Base-by-base conservation (phyloP, 2,113 vertebrate species). In the Dasyornis broadbenti region DNA sequence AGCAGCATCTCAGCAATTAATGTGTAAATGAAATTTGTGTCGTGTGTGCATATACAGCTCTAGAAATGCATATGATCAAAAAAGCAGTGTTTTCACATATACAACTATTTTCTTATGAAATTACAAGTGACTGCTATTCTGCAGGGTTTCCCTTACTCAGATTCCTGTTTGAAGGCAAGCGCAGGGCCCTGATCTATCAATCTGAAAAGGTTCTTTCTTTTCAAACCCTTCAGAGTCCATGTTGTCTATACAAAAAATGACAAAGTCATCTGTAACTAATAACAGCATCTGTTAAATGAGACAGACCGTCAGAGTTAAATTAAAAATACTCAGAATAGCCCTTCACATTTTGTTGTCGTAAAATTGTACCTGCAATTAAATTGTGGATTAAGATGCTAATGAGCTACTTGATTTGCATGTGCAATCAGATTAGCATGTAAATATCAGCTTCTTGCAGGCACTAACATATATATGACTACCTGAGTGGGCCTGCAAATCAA, bases 361-460 rank as follows among this genome's bases (percentile, higher is more conserved):
- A 96, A 96, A 96, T 75, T 90, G 88, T 90, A 96, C 92, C 92
- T 92, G 94, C 95, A 96, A 97, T 96, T 97, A 96, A 97, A 96
- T 93, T 90, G 93, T 90, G 94, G 95, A 96, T 96, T 96, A 96
- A 94, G 94, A 96, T 96, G 95, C 93, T 97, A 96, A 96, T 91
- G 92, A 97, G 93, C 85, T 90, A 95, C 95, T 90, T 94, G 95
- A 95, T 96, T 96, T 97, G 92, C 94, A 93, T 94, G 85, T 86
- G 88, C 94, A 96, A 97, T 96, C 95, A 96, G 95, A 97, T 95
- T 96, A 96, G 92, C 90, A 96, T 96, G 92, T 95, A 96, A 96
- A 96, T 97, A 96, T 59, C 92, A 90, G 79, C 79, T 90, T 90
- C 82, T 96, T 57, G 85, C 90, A 95, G 88, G 76, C 88, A 90